These are phyloP conservation scores for Lanius ludovicianus DNA, from an alignment of 2,113 vertebrate genomes.

Conservation along the genomic window DNA sequence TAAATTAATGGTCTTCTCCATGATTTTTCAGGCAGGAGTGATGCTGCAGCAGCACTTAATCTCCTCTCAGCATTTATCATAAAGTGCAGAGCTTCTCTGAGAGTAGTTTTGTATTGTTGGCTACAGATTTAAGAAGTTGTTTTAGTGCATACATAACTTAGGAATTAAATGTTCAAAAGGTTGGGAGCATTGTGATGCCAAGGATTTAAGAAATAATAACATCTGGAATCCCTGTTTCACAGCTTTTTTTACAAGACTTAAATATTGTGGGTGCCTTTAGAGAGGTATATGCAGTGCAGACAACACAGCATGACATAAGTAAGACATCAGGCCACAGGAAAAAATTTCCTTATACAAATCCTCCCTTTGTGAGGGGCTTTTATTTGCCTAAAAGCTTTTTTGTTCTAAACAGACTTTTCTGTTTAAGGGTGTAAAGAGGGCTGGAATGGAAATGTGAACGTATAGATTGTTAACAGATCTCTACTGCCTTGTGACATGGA, in stretches of 20 bases:
- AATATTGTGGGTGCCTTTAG: neutral
- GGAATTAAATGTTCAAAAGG: constrained; percentile 22
- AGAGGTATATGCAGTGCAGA: neutral
- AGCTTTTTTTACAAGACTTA: neutral
- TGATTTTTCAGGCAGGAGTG: constrained; percentile 47
- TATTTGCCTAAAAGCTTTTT: neutral
- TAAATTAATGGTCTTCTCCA: constrained; percentile 51
- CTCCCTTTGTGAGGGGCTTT: neutral
- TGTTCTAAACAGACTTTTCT: neutral
- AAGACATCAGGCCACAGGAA: neutral
- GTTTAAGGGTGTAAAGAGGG: neutral
- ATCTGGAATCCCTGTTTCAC: constrained; percentile 21
- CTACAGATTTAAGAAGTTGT: constrained; percentile 32
- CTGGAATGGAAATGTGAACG: neutral
- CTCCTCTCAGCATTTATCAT: constrained; percentile 44
- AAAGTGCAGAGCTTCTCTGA: constrained; percentile 33
- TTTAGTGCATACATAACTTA: constrained; percentile 4
- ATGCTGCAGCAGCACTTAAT: constrained; percentile 41
- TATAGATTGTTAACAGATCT: neutral
- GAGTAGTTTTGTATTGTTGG: constrained; percentile 44
- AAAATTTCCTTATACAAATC: neutral
- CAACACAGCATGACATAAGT: neutral
- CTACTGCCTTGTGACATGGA: rapidly evolving
- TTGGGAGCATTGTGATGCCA: neutral
- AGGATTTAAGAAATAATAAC: constrained; percentile 30